Evolutionary conservation across 2,888 invertebrate species (phyloP).

Genomic region (Leptopilina syphax): DNA sequence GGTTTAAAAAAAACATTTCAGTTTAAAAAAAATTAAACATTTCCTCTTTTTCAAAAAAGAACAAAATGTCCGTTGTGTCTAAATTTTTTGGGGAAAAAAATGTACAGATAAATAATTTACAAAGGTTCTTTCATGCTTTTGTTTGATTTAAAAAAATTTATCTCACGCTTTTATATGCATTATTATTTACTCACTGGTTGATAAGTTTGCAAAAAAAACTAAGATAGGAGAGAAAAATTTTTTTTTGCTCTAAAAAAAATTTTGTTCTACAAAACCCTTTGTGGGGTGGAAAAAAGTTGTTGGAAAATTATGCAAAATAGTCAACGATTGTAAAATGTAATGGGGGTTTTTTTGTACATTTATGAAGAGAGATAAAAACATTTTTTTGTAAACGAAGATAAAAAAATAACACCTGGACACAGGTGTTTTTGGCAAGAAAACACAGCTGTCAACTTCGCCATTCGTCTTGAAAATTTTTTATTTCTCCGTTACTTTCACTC

Average conservation of each 20-base stretch:
- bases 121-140: not conserved
- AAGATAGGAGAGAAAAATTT: not conserved
- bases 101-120: not conserved
- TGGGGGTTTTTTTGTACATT: not conserved
- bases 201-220: not conserved
- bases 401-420: conserved; percentile 66
- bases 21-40: too few species aligned
- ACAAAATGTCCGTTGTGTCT: not conserved
- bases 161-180: not conserved
- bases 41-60: conserved; percentile 4
- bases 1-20: too few species aligned
- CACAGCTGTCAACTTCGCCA: conserved; percentile 65
- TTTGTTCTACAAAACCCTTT: too few species aligned
- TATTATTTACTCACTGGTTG: not conserved
- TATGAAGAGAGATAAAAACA: not conserved
- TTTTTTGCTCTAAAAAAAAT: too few species aligned
- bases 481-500: conserved; percentile 13
- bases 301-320: conserved; percentile 11
- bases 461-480: conserved; percentile 19
- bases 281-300: not conserved
- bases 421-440: conserved; percentile 67
- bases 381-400: not conserved
- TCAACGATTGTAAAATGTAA: conserved; percentile 5
- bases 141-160: conserved; percentile 12
- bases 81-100: conserved; percentile 3